A percentile compares a stretch with the other conserved stretches of the same genome.
phyloP scores from a whole-genome alignment of 2,113 vertebrate species.

The Tachysurus vachellii region DNA sequence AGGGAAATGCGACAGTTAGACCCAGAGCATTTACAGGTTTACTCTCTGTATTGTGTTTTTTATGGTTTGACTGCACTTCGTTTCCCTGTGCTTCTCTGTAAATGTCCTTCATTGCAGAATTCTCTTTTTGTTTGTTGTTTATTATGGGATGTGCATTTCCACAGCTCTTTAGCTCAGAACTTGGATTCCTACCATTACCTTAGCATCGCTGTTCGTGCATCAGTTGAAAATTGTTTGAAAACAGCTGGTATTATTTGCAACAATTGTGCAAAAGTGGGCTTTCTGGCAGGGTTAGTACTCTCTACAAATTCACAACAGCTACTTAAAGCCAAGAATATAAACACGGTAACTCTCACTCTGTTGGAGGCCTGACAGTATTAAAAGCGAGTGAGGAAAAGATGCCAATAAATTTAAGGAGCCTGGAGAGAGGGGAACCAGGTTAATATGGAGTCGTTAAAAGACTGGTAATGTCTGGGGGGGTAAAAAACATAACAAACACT shows the following conservation, averaged over 20 bases:
- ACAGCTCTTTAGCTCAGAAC: background rate
- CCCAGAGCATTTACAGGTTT: constrained; percentile 50
- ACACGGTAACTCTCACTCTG: background rate
- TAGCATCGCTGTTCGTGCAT: background rate
- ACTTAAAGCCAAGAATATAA: constrained; percentile 26
- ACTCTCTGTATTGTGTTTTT: constrained; percentile 53
- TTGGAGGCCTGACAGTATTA: constrained; percentile 35
- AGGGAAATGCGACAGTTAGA: constrained; percentile 51
- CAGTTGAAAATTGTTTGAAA: background rate
- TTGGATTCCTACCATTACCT: background rate
- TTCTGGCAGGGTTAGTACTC: background rate
- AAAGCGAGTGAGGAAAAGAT: background rate
- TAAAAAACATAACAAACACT: background rate
- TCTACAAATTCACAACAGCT: background rate
- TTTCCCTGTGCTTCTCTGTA: constrained; percentile 51
- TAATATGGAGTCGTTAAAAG: constrained; percentile 55
- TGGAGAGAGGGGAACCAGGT: constrained; percentile 32
- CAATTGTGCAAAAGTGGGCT: background rate
- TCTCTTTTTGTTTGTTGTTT: constrained; percentile 41
- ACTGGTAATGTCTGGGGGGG: constrained; percentile 34
- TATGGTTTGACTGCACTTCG: constrained; percentile 45
- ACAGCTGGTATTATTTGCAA: constrained; percentile 2
- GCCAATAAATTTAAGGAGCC: constrained; percentile 19
- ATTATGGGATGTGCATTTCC: constrained; percentile 13
- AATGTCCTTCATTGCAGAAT: constrained; percentile 50